phyloP scores from a whole-genome alignment of 2,888 invertebrate genomes.

The Brachyopa scutellaris region DNA sequence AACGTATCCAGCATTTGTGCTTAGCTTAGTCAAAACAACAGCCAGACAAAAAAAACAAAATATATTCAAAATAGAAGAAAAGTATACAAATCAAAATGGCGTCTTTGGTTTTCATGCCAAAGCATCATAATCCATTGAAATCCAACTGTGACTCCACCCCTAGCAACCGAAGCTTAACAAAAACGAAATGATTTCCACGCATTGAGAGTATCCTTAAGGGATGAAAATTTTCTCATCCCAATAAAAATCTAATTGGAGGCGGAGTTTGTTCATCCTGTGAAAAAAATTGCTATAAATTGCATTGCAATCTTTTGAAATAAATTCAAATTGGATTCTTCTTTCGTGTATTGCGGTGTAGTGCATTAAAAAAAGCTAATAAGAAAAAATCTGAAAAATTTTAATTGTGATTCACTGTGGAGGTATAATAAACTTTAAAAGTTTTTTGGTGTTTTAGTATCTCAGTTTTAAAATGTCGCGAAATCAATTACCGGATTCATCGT shows the following conservation, averaged over 20 bases:
- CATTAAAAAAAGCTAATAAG: conserved; percentile 1
- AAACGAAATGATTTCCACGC: conserved; percentile 5
- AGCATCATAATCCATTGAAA: not conserved
- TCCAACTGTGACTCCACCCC: conserved; percentile 49
- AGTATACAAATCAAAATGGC: too few species aligned
- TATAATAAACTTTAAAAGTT: not conserved
- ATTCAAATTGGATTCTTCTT: conserved; percentile 58
- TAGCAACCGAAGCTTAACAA: conserved; percentile 25
- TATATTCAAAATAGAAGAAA: too few species aligned
- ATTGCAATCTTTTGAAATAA: conserved; percentile 33
- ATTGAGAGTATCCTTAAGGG: conserved; percentile 25
- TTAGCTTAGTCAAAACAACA: not conserved
- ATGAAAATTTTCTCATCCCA: conserved; percentile 26
- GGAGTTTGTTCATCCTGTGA: conserved; percentile 29
- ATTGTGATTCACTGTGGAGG: not conserved
- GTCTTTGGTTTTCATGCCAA: conserved; percentile 23
- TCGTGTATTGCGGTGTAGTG: conserved; percentile 17
- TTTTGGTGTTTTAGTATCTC: not conserved
- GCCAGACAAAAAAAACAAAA: not conserved
- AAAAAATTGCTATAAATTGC: conserved; percentile 44
- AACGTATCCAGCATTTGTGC: not conserved
- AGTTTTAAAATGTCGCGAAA: conserved; percentile 82
- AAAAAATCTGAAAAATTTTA: not conserved
- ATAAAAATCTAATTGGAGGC: conserved; percentile 33
- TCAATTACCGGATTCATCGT: conserved; percentile 87